Conservation (phyloP, 2,797 vertebrate species). For the Mormyrus proboscirostris region DNA sequence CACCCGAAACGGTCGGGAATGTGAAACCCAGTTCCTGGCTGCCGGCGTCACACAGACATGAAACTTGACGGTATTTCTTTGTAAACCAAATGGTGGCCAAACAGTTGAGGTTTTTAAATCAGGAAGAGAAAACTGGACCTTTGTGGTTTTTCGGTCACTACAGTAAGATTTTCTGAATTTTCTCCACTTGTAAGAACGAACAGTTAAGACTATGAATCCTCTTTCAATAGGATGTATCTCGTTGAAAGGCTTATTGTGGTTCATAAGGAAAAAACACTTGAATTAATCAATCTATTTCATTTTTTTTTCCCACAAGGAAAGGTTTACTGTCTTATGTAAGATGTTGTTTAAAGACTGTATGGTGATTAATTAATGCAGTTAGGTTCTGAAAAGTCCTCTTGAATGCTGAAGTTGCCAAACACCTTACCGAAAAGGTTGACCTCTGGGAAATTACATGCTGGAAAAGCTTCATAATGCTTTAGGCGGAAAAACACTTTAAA, state of each 20-base stretch:
- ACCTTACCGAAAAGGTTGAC: not conserved
- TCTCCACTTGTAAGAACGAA: constrained; percentile 21
- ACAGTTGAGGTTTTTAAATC: not conserved
- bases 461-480: constrained; percentile 21
- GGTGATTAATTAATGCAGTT: not conserved
- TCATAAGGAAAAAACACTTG: constrained; percentile 29
- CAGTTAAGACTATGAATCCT: not conserved
- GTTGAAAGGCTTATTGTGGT: constrained; percentile 16
- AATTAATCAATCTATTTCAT: constrained; percentile 16
- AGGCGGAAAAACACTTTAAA: not conserved
- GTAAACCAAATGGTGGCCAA: constrained; percentile 28
- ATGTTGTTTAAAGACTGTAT: constrained; percentile 10
- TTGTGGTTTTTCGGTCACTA: constrained; percentile 4
- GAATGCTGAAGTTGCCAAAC: not conserved
- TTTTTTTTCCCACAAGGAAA: constrained; percentile 15
- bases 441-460: constrained; percentile 27
- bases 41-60: not conserved
- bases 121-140: not conserved
- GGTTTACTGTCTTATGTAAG: constrained; percentile 20
- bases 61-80: constrained; percentile 25
- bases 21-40: not conserved
- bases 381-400: not conserved
- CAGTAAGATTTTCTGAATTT: constrained; percentile 18
- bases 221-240: not conserved
- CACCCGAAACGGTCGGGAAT: not conserved